Conservation (phyloP, 1,140 invertebrate species). For the Pachyrhynchus sulphureomaculatus region DNA sequence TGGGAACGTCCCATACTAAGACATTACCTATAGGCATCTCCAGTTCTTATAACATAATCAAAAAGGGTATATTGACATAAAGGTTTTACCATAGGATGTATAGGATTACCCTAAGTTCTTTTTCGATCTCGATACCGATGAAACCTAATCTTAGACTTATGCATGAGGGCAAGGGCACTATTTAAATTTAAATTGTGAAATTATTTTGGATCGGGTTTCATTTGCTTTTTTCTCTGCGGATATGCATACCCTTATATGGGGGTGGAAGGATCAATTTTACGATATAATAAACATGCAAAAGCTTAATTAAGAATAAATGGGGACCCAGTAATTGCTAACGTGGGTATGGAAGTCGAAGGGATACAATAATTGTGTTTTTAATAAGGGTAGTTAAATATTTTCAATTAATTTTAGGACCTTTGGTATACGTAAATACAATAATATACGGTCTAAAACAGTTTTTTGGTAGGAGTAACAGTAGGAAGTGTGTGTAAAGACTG, state of each 20-base stretch:
- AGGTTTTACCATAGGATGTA: constrained; percentile 25
- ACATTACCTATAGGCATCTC: too few relatives aligned
- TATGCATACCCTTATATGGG: constrained; percentile 26
- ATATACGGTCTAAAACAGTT: too few relatives aligned
- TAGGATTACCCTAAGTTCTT: constrained; percentile 14
- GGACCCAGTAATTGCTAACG: background rate
- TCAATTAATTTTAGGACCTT: too few relatives aligned
- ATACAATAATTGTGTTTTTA: too few relatives aligned
- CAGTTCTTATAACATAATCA: background rate
- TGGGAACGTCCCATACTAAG: too few relatives aligned
- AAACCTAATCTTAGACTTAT: constrained; percentile 26
- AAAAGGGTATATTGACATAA: constrained; percentile 11
- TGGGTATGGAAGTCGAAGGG: too few relatives aligned
- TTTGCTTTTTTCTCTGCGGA: constrained; percentile 15
- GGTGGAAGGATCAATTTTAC: constrained; percentile 21
- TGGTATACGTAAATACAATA: too few relatives aligned
- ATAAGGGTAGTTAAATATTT: too few relatives aligned
- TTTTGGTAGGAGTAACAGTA: too few relatives aligned
- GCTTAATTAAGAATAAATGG: constrained; percentile 10
- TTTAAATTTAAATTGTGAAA: constrained; percentile 34
- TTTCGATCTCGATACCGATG: constrained; percentile 10
- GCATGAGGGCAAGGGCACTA: constrained; percentile 25
- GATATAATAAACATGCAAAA: constrained; percentile 17
- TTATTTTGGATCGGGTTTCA: constrained; percentile 30
- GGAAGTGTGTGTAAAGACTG: too few relatives aligned